Percentiles rank a stretch among this genome's conserved stretches.
phyloP scores from a whole-genome alignment of 2,888 invertebrate species.

The Lasioglossum vierecki region DNA sequence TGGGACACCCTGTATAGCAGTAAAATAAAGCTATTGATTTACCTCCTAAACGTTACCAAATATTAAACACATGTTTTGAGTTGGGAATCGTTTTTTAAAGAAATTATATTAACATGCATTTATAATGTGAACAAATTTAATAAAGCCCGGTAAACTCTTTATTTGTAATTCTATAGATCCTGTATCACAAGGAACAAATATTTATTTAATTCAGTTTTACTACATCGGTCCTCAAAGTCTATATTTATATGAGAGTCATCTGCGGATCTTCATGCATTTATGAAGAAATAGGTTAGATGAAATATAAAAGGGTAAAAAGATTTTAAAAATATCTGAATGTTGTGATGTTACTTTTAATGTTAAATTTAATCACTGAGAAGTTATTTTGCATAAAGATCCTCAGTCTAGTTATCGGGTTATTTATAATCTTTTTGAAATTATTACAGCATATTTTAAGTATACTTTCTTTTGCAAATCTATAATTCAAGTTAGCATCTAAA shows the following conservation, averaged over 20 bases:
- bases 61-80: not conserved
- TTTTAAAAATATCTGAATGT: no score
- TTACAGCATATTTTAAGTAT: not conserved
- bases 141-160: not conserved
- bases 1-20: no score
- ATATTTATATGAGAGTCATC: not conserved
- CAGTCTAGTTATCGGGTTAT: no score
- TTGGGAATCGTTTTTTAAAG: not conserved
- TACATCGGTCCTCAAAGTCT: not conserved
- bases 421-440: not conserved
- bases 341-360: no score
- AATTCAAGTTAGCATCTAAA: conserved; percentile 1
- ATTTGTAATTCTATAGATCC: not conserved
- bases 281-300: no score
- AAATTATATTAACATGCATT: not conserved
- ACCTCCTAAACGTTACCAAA: not conserved
- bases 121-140: not conserved
- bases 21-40: not conserved
- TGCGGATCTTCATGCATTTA: no score
- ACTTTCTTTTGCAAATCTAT: not conserved
- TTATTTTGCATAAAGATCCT: no score
- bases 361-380: no score
- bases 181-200: not conserved
- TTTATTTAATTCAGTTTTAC: not conserved
- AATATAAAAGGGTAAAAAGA: no score